Base-by-base conservation (phyloP, 2,797 vertebrate species). In the Cheirogaleus major region DNA sequence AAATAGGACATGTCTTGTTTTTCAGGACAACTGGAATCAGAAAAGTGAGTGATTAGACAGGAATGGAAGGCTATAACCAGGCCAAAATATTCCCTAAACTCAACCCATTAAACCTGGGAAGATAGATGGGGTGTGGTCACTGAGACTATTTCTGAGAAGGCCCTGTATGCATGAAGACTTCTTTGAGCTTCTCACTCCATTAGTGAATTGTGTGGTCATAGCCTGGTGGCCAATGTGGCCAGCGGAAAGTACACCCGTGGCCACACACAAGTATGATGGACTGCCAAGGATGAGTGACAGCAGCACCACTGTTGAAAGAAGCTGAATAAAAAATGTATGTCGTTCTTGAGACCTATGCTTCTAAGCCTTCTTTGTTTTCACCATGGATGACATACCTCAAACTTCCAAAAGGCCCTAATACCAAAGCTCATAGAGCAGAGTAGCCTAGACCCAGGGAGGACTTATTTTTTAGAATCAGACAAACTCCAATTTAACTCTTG, bases 151-250 rank as follows among this genome's bases (percentile, higher is more conserved):
- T 95, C 84, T 96, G 72, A 96, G 92, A 82, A 88, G 85, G 57
- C 35, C 27, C 67, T 97, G 81, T 96, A 8, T 91, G 63, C 23
- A 92, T 93, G 93, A 97, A 95, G 69, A 59, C 72, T 5, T 83
- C 90, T 83, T 95, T 96, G 88, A 95, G 95, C 12, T 32, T 90
- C 76, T 76, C 69, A 81, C 45, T 89, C 45, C 83, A 76, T 81
- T 75, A 65, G 81, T 81, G 95, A 96, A 92, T 94, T 93, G 78
- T 95, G 87, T 94, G 96, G 94, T 93, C 87, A 95, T 50, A 87
- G 48, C 59, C 80, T 73, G 70, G 13, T 89, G 80, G 89, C 94
- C 92, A 88, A 1, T 88, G 92, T 85, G 95, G 89, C 84, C 72
- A 95, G 72, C 89, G 10, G 41, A 93, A 88, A 69, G 73, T 69